A percentile compares a stretch with the other conserved stretches of the same genome.
Conservation (phyloP, 2,113 vertebrate genomes). For the Ptyas mucosa region DNA sequence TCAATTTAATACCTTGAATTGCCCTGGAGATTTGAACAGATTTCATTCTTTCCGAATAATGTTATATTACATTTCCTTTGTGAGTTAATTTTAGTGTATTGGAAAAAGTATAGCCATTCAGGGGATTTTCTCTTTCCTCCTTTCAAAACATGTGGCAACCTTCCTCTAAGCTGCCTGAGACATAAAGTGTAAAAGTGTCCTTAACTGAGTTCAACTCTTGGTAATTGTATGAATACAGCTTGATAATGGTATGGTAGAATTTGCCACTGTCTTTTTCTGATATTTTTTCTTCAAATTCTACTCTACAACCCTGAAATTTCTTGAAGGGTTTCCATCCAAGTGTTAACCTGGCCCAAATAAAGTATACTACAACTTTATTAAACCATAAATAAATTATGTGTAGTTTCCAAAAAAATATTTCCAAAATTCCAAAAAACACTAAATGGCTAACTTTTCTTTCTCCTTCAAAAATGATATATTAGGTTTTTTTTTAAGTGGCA, state of each 20-base stretch:
- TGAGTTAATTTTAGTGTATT: neutral
- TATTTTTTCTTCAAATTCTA: neutral
- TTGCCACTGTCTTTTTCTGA: neutral
- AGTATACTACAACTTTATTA: too few species aligned
- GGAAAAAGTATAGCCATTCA: neutral
- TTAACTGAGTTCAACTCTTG: neutral
- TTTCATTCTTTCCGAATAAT: neutral
- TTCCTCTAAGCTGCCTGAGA: neutral
- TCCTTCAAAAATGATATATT: too few species aligned
- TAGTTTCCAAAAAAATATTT: too few species aligned
- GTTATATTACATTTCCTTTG: neutral
- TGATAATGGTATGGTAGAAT: neutral
- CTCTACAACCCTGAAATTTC: neutral
- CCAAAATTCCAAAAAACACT: too few species aligned
- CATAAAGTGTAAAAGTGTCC: neutral
- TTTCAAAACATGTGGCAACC: neutral
- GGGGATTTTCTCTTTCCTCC: neutral
- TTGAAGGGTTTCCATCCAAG: neutral
- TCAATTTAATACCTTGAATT: neutral
- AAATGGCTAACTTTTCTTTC: too few species aligned
- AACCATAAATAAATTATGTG: too few species aligned
- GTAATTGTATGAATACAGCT: neutral
- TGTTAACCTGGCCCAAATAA: too few species aligned
- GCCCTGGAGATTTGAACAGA: neutral
- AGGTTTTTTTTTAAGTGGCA: too few species aligned